A percentile compares a stretch with the other conserved stretches of the same genome.
These are phyloP conservation scores for Orchesella flavescens DNA, from an alignment of 2,888 invertebrate species.

Conservation along the genomic window DNA sequence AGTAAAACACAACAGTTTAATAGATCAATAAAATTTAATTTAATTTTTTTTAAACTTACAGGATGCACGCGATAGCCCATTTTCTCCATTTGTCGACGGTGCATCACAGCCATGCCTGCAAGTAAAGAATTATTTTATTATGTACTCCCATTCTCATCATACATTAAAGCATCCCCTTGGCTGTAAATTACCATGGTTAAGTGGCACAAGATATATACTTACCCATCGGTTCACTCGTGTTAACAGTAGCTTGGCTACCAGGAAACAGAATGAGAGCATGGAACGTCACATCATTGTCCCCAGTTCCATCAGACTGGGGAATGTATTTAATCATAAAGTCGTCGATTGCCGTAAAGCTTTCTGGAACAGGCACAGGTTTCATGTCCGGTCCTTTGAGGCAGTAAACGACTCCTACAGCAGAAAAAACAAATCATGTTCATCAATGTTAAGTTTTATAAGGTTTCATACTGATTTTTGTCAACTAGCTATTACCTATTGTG, in stretches of 20 bases:
- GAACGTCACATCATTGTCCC: conserved; percentile 31
- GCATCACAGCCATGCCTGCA: conserved; percentile 48
- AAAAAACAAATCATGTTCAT: neutral
- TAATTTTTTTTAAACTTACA: conserved; percentile 11
- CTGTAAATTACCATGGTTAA: neutral
- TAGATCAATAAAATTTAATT: no score
- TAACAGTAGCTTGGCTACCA: conserved; percentile 19
- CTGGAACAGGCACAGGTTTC: conserved; percentile 33
- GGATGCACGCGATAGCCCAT: conserved; percentile 47
- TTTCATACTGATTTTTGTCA: neutral
- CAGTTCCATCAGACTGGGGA: conserved; percentile 24
- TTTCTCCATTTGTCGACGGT: conserved; percentile 50
- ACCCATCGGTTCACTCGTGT: conserved; percentile 36
- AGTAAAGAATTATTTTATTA: neutral
- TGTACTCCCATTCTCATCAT: no score
- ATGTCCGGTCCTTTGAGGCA: conserved; percentile 15
- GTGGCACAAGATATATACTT: neutral
- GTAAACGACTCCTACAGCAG: conserved; percentile 46
- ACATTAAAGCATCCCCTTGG: no score
- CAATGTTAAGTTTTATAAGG: neutral
- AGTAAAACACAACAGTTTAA: no score
- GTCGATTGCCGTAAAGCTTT: conserved; percentile 39
- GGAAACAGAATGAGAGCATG: conserved; percentile 56
- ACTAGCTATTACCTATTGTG: conserved; percentile 41
- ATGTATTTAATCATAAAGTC: conserved; percentile 58